Evolutionary conservation across 2,113 vertebrate genomes (phyloP), one percentile per base, ranked within the genome.

Genomic region (Leiothrix lutea): DNA sequence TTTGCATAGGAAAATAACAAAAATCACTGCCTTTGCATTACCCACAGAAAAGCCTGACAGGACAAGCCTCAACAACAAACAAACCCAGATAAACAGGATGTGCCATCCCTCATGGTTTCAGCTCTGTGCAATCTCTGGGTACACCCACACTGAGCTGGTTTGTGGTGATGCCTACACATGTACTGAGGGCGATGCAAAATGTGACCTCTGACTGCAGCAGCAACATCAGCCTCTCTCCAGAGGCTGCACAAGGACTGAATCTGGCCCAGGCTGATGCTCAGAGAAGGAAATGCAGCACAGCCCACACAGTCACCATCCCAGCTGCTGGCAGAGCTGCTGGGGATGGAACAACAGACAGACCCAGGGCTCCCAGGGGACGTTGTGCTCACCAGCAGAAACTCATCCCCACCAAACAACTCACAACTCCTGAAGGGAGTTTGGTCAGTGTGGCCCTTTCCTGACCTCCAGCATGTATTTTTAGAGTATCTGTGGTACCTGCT

Each of bases 61-160:
- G 67, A 83, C 29, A 58, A 80, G 29, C 40, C 71, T 74, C 56
- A 35, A 0, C 0, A 9, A 33, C 26, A 50, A 65, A 10, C 25
- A 44, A 12, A 50, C 25, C 40, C 14, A 50, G n/a, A 25, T 3
- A 36, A 64, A 17, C 45, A 88, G 44, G 50, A 70, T 6, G 28
- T 28, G 79, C 36, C 16, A 8, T 28, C 70, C 56, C 71, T 38
- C 20, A 0, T 26, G 81, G 57, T 16, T 64, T 53, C 66, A 72
- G 0, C 8, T 48, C 48, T 33, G 70, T 64, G 66, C 24, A 12
- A 47, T 20, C 54, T 47, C 38, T 5, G 47, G 35, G 40, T 3
- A 6, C 15, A 0, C 1, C 4, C 0, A 4, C 38, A 3, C 51
- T 4, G 89, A 44, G 48, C 19, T 47, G 79, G 9, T 33, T 11